Evolutionary conservation across 2,113 vertebrate genomes (phyloP), one percentile per base, ranked within the genome.

Genomic region (Numida meleagris): DNA sequence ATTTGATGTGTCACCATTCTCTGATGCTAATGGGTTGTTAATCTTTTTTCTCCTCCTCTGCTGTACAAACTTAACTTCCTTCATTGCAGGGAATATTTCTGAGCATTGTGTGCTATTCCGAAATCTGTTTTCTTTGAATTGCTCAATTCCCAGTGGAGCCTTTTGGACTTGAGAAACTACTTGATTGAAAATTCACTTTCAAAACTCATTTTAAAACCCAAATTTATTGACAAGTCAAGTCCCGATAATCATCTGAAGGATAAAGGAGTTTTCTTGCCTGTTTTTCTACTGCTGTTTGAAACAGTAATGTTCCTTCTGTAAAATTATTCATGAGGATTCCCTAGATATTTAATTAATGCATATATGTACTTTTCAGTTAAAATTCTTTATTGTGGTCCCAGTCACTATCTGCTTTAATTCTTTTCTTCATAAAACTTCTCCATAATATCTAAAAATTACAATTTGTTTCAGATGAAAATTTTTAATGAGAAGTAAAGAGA

Each of bases 291-390:
- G 18, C 4, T 45, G 11, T n/a, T 78, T 68, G 29, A 33, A 90
- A 59, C 23, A 42, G 61, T 15, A n/a, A 3, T 65, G 68, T 89
- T 8, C 17, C 3, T 65, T 61, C 20, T 65, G 29, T 89, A n/a
- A 78, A 86, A 82, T 78, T 57, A 89, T 82, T 94, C 4, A 31
- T 36, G 4, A 79, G 18, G 19, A 61, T 61, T 94, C 48, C 31
- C 43, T n/a, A 36, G 66, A n/a, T 82, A 46, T 46, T 79, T 75
- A 85, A 82, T 75, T 61, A 89, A 72, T 40, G 7, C 5, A 51
- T 74, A 46, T 63, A 14, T 61, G 8, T 24, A 53, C 10, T 45
- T 90, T 46, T 74, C n/a, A 83, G 16, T 58, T 34, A 67, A 83
- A 83, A 66, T 42, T 63, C 76, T 66, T 82, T 61, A 36, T n/a